These are phyloP conservation scores for Caenorhabditis uteleia DNA, from an alignment of 2,888 invertebrate species.

Conservation along the genomic window DNA sequence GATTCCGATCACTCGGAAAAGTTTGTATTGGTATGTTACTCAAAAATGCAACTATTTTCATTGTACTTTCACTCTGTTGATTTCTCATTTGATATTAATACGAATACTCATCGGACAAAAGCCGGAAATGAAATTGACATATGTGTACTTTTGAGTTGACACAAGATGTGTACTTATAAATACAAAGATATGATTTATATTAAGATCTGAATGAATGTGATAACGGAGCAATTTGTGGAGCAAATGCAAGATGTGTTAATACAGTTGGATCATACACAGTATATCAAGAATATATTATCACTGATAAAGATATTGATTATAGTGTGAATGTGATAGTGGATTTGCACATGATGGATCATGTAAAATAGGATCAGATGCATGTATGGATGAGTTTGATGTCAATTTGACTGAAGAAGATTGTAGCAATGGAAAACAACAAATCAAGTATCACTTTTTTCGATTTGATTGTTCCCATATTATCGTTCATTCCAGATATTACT, in stretches of 20 bases:
- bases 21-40: slow-evolving; percentile 57
- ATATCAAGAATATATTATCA: neutral
- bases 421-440: slow-evolving; percentile 39
- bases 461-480: neutral
- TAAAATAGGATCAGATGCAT: slow-evolving; percentile 40
- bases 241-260: slow-evolving; percentile 82
- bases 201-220: slow-evolving; percentile 87
- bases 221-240: slow-evolving; percentile 80
- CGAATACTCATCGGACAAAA: no score
- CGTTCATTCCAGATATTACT: slow-evolving; percentile 40
- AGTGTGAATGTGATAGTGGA: slow-evolving; percentile 48
- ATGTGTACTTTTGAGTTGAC: neutral
- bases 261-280: slow-evolving; percentile 76
- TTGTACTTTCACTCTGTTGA: no score
- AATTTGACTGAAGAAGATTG: slow-evolving; percentile 48
- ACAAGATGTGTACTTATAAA: neutral
- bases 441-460: slow-evolving; percentile 11
- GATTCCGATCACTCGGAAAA: slow-evolving; percentile 56
- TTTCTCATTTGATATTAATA: no score
- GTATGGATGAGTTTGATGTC: slow-evolving; percentile 45
- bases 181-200: no score
- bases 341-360: slow-evolving; percentile 39
- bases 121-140: neutral
- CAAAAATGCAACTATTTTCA: neutral
- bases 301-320: neutral